Evolutionary conservation across 2,888 invertebrate species (phyloP), one percentile per base, ranked within the genome.

Genomic region (Sussaba pulchella): DNA sequence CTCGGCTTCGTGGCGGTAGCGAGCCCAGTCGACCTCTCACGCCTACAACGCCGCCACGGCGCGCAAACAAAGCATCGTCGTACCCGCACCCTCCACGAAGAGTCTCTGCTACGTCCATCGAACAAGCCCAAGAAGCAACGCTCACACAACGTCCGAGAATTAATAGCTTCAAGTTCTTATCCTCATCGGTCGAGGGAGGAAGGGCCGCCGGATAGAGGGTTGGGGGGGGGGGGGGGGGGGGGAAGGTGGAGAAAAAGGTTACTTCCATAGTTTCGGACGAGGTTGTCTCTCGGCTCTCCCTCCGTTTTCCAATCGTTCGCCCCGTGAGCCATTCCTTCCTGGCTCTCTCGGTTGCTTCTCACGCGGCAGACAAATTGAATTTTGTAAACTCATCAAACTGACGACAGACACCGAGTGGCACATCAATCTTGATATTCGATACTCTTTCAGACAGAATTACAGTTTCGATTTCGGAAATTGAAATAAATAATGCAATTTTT

Each of bases 91-190:
- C 26, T 19, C 24, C 36, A 72, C 36, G 19, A 70, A 41, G 41
- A 64, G 47, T 57, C 14, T 12, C 19, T 19, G 41, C 19, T 54
- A 52, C 31, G 19, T 19, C 21, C 59, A 19, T 75, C 43, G 66
- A 67, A 71, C 66, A 26, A 59, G 70, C 71, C n/a, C 59, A 21
- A 52, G 66, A 66, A 63, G 61, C 71, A 75, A 66, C 52, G 45
- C 31, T 31, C 31, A 31, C 6, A 2, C 31, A 31, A 31, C 59
- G 66, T 21, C 59, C 61, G 39, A 75, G 59, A 75, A 75, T 80
- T 52, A 80, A 80, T 80, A 71, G 79, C 70, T 72, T 54, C 39
- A 54, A 75, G 59, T 81, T 81, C 54, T 81, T 69, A 64, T 73
- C 43, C 50, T 69, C 66, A 17, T 39, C 47, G 45, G 6, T 31